Evolutionary conservation across 2,888 invertebrate genomes (phyloP).

Genomic region (Suillia variegata): DNA sequence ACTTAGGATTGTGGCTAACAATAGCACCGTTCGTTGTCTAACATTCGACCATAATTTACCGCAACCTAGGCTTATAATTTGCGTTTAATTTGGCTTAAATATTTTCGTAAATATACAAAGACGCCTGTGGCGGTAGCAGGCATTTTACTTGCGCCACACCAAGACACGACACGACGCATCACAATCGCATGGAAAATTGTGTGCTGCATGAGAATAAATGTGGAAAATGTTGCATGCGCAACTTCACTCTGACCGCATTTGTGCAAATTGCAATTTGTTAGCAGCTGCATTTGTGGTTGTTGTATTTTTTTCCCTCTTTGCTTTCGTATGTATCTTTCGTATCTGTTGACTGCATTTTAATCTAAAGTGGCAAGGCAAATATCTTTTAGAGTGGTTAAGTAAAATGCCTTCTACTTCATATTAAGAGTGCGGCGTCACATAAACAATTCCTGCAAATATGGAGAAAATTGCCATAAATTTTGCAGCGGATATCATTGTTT

Average conservation of each 20-base stretch:
- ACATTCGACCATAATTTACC: background rate
- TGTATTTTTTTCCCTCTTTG: no score
- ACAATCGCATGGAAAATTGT: background rate
- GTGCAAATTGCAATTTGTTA: background rate
- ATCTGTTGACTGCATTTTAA: background rate
- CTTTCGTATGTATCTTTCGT: background rate
- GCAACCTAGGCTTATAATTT: background rate
- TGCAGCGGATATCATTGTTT: background rate
- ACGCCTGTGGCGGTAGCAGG: background rate
- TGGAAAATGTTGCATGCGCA: background rate
- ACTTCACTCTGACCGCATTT: slow-evolving; percentile 4
- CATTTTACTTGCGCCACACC: background rate
- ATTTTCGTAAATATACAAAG: background rate
- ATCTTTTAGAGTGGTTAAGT: background rate
- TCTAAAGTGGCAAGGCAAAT: background rate
- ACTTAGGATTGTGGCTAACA: no score
- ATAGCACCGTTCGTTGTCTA: no score
- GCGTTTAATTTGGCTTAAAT: background rate
- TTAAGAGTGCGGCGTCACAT: no score
- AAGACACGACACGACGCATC: no score
- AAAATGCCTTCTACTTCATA: no score
- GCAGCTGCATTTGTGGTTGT: slow-evolving; percentile 2
- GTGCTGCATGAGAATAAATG: background rate
- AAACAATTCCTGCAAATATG: no score
- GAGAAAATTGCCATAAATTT: background rate